Conservation (phyloP, 2,113 vertebrate genomes). For the Labeo rohita region DNA sequence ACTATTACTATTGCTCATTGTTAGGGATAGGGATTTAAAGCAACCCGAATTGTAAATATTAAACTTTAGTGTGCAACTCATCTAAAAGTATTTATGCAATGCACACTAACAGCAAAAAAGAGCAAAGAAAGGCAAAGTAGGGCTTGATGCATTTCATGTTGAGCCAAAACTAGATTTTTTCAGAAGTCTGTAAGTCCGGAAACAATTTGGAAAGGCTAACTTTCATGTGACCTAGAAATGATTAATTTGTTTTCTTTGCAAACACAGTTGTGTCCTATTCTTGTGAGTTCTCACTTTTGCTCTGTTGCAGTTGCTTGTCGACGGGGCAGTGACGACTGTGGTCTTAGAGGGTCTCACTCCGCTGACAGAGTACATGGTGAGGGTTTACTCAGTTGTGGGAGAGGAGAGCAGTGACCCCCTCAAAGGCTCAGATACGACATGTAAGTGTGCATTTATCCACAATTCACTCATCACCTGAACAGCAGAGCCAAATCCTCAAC, state of each 20-base stretch:
- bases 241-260: background rate
- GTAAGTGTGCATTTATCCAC: constrained; percentile 77
- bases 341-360: constrained; percentile 86
- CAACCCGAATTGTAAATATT: background rate
- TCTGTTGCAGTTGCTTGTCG: constrained; percentile 84
- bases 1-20: background rate
- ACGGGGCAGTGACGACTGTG: constrained; percentile 83
- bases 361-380: constrained; percentile 89
- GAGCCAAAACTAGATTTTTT: background rate
- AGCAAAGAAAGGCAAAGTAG: background rate
- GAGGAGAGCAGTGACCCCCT: constrained; percentile 92
- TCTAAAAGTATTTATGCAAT: background rate
- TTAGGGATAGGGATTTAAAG: background rate
- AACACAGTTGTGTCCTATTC: background rate
- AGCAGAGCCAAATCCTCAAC: constrained; percentile 30
- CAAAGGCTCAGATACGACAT: constrained; percentile 86
- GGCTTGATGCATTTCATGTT: background rate
- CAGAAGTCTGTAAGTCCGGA: background rate
- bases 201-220: background rate
- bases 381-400: constrained; percentile 88
- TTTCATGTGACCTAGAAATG: background rate
- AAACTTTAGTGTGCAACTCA: background rate
- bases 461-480: constrained; percentile 14
- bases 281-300: constrained; percentile 6
- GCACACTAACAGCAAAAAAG: background rate